phyloP scores from a whole-genome alignment of 2,888 invertebrate genomes.

The Leucozona laternaria region DNA sequence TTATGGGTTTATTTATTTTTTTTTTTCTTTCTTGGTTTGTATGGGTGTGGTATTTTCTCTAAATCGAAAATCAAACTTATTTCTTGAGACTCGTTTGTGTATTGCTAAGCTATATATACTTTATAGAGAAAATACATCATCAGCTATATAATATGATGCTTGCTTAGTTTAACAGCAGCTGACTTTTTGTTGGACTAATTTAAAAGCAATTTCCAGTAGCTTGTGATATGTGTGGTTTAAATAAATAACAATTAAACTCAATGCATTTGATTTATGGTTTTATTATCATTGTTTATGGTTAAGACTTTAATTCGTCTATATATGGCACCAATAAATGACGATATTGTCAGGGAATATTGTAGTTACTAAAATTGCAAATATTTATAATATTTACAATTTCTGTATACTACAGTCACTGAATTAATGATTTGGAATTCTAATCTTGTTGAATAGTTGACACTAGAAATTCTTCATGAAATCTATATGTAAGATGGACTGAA shows the following conservation, averaged over 20 bases:
- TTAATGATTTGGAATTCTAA: no score
- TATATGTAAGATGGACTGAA: no score
- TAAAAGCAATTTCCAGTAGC: constrained; percentile 69
- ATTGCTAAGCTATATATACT: neutral
- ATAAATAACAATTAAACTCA: constrained; percentile 17
- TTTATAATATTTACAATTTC: no score
- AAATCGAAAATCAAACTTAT: constrained; percentile 32
- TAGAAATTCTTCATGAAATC: no score
- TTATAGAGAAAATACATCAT: neutral
- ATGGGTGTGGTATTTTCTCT: constrained; percentile 45
- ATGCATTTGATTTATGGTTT: constrained; percentile 4
- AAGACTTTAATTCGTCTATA: neutral
- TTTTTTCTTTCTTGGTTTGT: constrained; percentile 19
- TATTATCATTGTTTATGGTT: neutral
- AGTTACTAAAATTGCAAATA: no score
- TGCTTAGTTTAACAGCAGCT: constrained; percentile 64
- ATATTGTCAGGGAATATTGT: no score
- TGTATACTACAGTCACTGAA: no score
- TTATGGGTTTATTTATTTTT: constrained; percentile 56
- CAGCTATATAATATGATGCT: neutral
- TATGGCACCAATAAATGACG: no score
- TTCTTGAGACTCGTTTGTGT: neutral
- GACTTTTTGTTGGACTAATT: constrained; percentile 74
- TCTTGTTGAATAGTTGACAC: no score
- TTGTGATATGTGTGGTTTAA: constrained; percentile 46